phyloP scores from a whole-genome alignment of 2,888 invertebrate genomes.

The Diarsia brunnea region DNA sequence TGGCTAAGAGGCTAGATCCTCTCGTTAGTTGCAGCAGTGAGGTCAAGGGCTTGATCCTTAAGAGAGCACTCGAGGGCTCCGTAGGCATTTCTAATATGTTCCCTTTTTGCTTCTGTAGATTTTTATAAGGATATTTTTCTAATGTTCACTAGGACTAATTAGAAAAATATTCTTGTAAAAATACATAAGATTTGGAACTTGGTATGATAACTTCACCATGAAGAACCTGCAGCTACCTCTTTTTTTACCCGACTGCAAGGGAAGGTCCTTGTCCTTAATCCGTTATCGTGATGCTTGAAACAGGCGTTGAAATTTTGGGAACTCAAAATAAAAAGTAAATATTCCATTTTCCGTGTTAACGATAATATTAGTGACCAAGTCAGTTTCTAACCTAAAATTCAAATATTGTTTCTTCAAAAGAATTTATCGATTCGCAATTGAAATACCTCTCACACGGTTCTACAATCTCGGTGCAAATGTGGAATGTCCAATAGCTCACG shows the following conservation, averaged over 20 bases:
- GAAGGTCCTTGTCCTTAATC: too few relatives aligned
- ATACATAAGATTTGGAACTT: background rate
- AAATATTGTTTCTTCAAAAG: background rate
- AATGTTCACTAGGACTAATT: too few relatives aligned
- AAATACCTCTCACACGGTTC: conserved; percentile 30
- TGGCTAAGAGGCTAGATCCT: conserved; percentile 43
- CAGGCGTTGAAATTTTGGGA: too few relatives aligned
- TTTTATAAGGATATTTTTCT: too few relatives aligned
- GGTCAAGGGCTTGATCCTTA: conserved; percentile 48
- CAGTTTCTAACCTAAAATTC: background rate
- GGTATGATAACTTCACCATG: too few relatives aligned
- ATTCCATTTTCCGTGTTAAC: too few relatives aligned
- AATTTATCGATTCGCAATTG: conserved; percentile 36
- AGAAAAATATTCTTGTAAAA: too few relatives aligned
- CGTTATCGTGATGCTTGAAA: too few relatives aligned
- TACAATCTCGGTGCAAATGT: conserved; percentile 15
- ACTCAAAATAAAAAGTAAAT: too few relatives aligned
- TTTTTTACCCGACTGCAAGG: too few relatives aligned
- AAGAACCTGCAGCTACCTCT: too few relatives aligned
- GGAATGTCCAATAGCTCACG: conserved; percentile 46
- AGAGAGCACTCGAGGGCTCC: conserved; percentile 23
- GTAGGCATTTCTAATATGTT: background rate
- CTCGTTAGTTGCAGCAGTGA: conserved; percentile 43
- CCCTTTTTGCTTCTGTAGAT: conserved; percentile 23
- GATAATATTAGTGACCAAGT: too few relatives aligned